Conservation (phyloP, 1,140 invertebrate species). For the Scaptomyza pallida region DNA sequence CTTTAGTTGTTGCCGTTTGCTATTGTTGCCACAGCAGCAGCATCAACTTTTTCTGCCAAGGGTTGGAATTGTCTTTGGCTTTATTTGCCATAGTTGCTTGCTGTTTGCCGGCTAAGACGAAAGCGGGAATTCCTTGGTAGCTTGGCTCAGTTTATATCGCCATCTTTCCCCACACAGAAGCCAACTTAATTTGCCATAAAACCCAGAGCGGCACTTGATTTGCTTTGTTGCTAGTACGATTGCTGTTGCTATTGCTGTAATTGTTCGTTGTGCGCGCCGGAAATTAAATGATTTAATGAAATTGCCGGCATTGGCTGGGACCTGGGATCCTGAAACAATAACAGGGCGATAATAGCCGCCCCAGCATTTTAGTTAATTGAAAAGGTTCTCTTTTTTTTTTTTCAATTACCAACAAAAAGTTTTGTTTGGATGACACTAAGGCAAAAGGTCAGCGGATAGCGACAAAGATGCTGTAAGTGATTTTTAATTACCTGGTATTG, state of each 20-base stretch:
- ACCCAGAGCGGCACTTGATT: constrained; percentile 65
- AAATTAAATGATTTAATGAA: constrained; percentile 82
- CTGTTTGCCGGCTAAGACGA: constrained; percentile 18
- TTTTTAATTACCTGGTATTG: constrained; percentile 75
- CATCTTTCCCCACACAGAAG: constrained; percentile 20
- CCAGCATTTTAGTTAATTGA: constrained; percentile 74
- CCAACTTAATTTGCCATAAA: constrained; percentile 76
- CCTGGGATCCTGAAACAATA: constrained; percentile 10
- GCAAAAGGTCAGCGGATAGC: not conserved
- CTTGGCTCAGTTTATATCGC: not conserved
- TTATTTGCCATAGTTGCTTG: constrained; percentile 57
- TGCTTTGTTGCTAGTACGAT: constrained; percentile 54
- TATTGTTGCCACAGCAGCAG: constrained; percentile 17
- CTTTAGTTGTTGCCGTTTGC: too few relatives aligned
- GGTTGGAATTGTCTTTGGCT: constrained; percentile 61
- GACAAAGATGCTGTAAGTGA: constrained; percentile 49
- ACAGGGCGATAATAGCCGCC: constrained; percentile 38
- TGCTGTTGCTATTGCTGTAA: constrained; percentile 20
- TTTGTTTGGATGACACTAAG: constrained; percentile 1
- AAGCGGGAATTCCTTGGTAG: not conserved
- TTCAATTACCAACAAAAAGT: constrained; percentile 26
- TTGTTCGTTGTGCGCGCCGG: constrained; percentile 49
- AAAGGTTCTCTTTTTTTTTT: constrained; percentile 52
- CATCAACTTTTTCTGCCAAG: constrained; percentile 47
- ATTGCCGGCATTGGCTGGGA: constrained; percentile 66